Evolutionary conservation across 2,888 invertebrate species (phyloP).

Genomic region (Scaptomyza polygonia): DNA sequence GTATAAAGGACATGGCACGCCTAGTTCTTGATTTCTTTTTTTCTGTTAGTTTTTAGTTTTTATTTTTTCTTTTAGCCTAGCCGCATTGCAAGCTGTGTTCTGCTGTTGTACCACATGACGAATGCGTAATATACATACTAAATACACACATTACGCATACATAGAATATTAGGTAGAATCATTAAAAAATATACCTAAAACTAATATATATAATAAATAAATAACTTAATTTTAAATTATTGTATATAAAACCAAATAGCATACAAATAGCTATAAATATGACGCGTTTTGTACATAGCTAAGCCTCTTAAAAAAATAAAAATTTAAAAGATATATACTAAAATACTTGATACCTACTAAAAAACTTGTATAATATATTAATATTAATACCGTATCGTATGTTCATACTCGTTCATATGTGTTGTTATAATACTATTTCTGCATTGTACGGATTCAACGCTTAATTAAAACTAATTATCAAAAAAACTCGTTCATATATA

Average conservation of each 20-base stretch:
- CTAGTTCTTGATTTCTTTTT: conserved; percentile 40
- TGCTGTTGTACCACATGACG: conserved; percentile 71
- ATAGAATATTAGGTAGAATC: conserved; percentile 50
- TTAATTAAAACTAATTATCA: no score
- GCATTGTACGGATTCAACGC: no score
- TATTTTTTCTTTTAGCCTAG: conserved; percentile 65
- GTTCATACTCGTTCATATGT: no score
- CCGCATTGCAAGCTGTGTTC: conserved; percentile 76
- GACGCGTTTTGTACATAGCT: conserved; percentile 30
- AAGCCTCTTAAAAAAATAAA: background rate
- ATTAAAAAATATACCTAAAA: conserved; percentile 10
- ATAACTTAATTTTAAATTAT: conserved; percentile 32
- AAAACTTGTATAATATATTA: conserved; percentile 16
- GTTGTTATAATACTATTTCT: no score
- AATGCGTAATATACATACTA: conserved; percentile 61
- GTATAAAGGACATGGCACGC: conserved; percentile 58
- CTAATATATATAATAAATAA: conserved; percentile 9
- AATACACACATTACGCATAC: background rate
- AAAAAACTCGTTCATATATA: conserved; percentile 14
- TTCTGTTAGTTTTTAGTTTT: conserved; percentile 25
- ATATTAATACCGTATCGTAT: no score
- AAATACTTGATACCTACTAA: conserved; percentile 8
- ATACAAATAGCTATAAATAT: conserved; percentile 22
- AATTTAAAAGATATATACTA: conserved; percentile 9
- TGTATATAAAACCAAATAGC: conserved; percentile 11